Percentiles rank a stretch among this genome's conserved stretches.
Evolutionary conservation across 1,140 invertebrate species (phyloP).

Genomic region (Macrostomum lignano): DNA sequence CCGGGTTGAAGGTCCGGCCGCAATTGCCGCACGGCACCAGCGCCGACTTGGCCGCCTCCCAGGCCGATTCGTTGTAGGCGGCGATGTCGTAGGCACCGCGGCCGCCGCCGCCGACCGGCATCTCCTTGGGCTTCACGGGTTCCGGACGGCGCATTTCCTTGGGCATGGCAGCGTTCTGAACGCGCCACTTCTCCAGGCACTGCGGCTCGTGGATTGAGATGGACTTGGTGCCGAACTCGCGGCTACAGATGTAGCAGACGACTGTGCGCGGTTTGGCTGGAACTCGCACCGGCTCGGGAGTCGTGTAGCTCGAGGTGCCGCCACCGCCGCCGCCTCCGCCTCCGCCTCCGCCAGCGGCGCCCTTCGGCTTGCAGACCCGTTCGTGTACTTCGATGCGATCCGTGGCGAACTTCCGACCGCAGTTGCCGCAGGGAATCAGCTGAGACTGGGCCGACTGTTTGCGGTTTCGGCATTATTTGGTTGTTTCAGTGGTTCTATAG

Average conservation of each 20-base stretch:
- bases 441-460: conserved; percentile 29
- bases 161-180: conserved; percentile 38
- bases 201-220: conserved; percentile 44
- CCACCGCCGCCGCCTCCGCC: too few species aligned
- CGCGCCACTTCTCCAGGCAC: conserved; percentile 43
- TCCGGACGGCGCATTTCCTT: conserved; percentile 31
- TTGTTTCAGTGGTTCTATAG: too few species aligned
- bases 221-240: conserved; percentile 23
- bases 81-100: conserved; percentile 6
- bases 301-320: too few species aligned
- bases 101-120: conserved; percentile 9
- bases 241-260: conserved; percentile 27
- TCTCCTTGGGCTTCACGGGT: conserved; percentile 35
- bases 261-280: conserved; percentile 7
- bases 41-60: conserved; percentile 26
- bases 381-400: conserved; percentile 39
- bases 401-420: conserved; percentile 38
- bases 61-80: conserved; percentile 21
- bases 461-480: too few species aligned
- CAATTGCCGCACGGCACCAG: conserved; percentile 39
- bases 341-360: too few species aligned
- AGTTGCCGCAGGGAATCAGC: conserved; percentile 36
- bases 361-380: conserved; percentile 34
- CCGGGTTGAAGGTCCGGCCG: conserved; percentile 38
- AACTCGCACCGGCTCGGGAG: too few species aligned